Base-by-base conservation (phyloP, 2,113 vertebrate genomes). In the Forbesichthys papilliferus region DNA sequence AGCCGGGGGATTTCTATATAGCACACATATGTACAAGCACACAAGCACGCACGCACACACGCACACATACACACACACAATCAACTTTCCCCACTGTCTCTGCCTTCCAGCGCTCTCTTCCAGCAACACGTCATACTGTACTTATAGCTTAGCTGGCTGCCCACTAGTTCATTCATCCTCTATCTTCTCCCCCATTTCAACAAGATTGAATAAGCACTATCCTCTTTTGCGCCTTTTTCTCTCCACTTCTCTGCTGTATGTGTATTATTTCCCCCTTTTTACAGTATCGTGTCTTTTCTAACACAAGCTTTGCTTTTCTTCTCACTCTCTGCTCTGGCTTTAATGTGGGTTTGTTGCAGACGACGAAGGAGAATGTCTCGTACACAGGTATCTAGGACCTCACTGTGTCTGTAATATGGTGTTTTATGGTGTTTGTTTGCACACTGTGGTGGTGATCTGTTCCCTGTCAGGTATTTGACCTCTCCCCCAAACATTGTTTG, bases 351-450 rank as follows among this genome's bases (percentile, higher is more conserved):
- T 77, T 70, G 72, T 66, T 85, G 84, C 84, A 93, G 92, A 68
- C 89, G 91, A 72, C 87, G 92, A 73, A 85, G 92, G 84, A 87
- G 89, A 87, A 92, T 93, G 91, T 92, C 92, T 83, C 90, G 91
- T 52, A 91, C 91, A 11, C 89, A 93, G 92, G 92, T 93, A 92
- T 66, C 58, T 14, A 11, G 59, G 60, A 57, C 66, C 42, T 42
- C 54, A 65, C 36, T 47, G 49, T 27, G 46, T 57, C 5, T 68
- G 51, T 9, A 12, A 27, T 48, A 9, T 16, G 47, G 62, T 47
- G 46, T 46, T 46, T 27, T 11, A 27, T 16, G 12, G 14, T n/a
- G 20, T 48, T 47, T 18, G 33, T 34, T 52, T 27, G 27, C 27
- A 27, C 27, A 27, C 27, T 27, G 27, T 27, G 27, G 27, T 27